Conservation (phyloP, 1,140 invertebrate species). For the Lordiphosa mommai region DNA sequence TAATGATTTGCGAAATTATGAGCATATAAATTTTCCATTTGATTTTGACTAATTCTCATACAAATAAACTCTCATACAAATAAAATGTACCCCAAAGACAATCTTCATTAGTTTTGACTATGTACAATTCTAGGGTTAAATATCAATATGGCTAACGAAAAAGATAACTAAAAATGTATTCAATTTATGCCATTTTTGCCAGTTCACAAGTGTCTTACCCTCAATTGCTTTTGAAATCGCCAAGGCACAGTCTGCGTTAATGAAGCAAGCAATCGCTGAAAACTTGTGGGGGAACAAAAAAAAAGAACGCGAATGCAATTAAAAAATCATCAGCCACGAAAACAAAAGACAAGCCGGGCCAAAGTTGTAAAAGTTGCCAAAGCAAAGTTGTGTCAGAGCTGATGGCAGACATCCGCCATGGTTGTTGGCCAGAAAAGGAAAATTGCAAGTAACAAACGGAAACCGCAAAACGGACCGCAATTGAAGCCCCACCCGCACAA, state of each 20-base stretch:
- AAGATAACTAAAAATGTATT: no score
- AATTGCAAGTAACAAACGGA: conserved; percentile 74
- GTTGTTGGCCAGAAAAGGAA: conserved; percentile 43
- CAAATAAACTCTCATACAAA: no score
- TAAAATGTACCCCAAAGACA: no score
- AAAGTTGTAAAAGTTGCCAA: conserved; percentile 53
- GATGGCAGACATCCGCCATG: conserved; percentile 46
- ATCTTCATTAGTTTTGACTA: no score
- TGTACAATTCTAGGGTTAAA: no score
- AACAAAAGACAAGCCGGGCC: conserved; percentile 23
- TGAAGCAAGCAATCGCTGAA: conserved; percentile 24
- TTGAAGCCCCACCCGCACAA: conserved; percentile 48
- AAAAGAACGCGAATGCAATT: conserved; percentile 50
- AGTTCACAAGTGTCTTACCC: no score
- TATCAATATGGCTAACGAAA: no score
- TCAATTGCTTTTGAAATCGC: no score
- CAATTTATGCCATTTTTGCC: no score
- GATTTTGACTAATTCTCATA: no score
- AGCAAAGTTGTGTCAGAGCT: conserved; percentile 39
- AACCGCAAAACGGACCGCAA: conserved; percentile 71
- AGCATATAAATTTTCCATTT: no score
- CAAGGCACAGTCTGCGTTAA: conserved; percentile 39
- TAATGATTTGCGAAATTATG: no score
- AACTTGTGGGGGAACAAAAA: conserved; percentile 8
- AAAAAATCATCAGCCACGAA: conserved; percentile 67